These are phyloP conservation scores for Nibea coibor DNA, from an alignment of 2,113 vertebrate genomes.

Conservation along the genomic window DNA sequence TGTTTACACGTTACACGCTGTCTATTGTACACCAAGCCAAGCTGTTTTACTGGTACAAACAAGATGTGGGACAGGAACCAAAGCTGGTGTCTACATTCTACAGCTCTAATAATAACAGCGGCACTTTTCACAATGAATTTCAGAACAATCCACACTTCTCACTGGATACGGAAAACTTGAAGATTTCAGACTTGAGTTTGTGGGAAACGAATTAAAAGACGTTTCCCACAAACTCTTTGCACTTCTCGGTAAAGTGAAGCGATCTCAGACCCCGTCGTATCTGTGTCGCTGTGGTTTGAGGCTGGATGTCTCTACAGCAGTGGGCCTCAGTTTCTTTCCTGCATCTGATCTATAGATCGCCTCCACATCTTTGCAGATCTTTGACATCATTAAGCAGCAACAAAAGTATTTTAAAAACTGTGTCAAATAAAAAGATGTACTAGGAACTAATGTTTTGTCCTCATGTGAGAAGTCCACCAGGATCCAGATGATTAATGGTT, in stretches of 20 bases:
- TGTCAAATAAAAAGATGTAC: too few species aligned
- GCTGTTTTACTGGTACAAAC: constrained; percentile 64
- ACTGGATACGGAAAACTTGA: not conserved
- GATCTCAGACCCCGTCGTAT: not conserved
- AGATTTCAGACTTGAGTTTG: constrained; percentile 48
- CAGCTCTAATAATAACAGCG: not conserved
- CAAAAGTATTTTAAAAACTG: not conserved
- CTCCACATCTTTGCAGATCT: not conserved
- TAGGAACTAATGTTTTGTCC: too few species aligned
- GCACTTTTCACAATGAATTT: constrained; percentile 40
- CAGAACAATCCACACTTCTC: constrained; percentile 27
- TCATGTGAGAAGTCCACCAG: too few species aligned
- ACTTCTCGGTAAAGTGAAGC: not conserved
- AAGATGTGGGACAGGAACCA: constrained; percentile 41
- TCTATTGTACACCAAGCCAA: not conserved
- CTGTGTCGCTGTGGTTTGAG: not conserved
- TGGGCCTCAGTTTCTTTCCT: not conserved
- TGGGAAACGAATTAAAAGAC: too few species aligned
- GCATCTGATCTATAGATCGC: not conserved
- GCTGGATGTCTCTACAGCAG: constrained; percentile 12
- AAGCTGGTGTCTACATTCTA: constrained; percentile 37
- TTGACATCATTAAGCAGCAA: too few species aligned
- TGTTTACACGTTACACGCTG: too few species aligned
- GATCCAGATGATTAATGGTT: too few species aligned
- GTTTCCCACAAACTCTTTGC: not conserved